Percentiles rank a stretch among this genome's conserved stretches.
phyloP scores from a whole-genome alignment of 2,888 invertebrate species.

The Kryphioiulus occultus region DNA sequence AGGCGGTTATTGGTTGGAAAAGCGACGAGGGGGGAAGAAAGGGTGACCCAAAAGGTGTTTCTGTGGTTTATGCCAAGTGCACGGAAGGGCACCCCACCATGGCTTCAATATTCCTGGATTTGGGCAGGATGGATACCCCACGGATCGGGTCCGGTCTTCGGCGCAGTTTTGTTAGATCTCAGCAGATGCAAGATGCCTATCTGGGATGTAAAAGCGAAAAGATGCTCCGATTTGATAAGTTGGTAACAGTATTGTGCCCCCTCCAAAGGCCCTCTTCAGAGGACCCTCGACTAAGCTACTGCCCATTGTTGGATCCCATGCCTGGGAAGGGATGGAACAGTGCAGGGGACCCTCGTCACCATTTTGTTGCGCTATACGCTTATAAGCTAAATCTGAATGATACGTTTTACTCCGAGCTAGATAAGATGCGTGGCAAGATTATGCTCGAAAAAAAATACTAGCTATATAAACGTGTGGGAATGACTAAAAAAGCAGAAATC shows the following conservation, averaged over 20 bases:
- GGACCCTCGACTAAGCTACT: conserved; percentile 23
- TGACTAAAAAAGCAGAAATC: conserved; percentile 23
- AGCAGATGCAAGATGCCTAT: conserved; percentile 23
- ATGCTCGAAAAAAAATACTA: neutral
- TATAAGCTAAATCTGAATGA: conserved; percentile 3
- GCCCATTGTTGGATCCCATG: conserved; percentile 23
- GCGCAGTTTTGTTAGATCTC: conserved; percentile 2
- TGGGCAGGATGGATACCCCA: neutral
- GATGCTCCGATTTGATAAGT: conserved; percentile 23
- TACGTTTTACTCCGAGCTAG: neutral
- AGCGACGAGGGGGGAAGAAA: neutral
- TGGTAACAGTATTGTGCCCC: neutral
- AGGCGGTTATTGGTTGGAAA: conserved; percentile 19
- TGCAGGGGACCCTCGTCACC: conserved; percentile 23
- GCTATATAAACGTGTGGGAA: conserved; percentile 23
- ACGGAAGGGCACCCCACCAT: neutral
- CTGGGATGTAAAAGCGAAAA: conserved; percentile 4
- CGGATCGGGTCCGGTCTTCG: neutral
- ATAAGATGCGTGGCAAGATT: conserved; percentile 23
- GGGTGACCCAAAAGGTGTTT: conserved; percentile 11
- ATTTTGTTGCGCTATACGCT: conserved; percentile 13
- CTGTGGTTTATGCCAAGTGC: conserved; percentile 15
- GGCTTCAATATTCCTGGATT: neutral
- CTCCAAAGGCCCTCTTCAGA: conserved; percentile 23
- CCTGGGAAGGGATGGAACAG: conserved; percentile 23